Evolutionary conservation across 2,888 invertebrate genomes (phyloP).

Genomic region (Rotaria sp.): DNA sequence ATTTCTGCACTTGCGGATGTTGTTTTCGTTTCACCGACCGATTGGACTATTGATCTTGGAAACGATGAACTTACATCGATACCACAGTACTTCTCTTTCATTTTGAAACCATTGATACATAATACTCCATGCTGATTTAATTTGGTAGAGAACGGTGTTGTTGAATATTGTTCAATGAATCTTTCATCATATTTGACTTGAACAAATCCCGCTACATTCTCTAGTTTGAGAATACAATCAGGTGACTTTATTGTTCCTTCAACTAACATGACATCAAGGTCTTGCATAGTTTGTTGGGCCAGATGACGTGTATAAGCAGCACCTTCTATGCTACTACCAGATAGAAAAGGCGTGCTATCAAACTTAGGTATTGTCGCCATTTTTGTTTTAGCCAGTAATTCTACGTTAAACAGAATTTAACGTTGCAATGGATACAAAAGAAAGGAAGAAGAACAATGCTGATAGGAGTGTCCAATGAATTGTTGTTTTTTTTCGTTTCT

Average conservation of each 20-base stretch:
- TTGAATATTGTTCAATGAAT: background rate
- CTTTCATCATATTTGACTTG: background rate
- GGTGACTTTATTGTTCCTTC: background rate
- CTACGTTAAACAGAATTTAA: too few relatives aligned
- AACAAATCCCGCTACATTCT: background rate
- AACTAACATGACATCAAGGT: background rate
- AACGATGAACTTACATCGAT: background rate
- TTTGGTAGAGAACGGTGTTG: background rate
- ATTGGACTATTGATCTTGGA: background rate
- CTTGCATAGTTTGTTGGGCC: background rate
- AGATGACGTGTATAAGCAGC: background rate
- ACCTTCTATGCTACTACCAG: background rate
- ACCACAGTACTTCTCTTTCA: background rate
- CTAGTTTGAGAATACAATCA: background rate
- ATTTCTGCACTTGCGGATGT: background rate
- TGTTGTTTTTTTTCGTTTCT: too few relatives aligned
- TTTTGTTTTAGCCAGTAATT: too few relatives aligned
- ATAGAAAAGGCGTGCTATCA: background rate
- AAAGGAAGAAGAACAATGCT: too few relatives aligned
- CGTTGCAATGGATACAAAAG: too few relatives aligned
- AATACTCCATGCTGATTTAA: background rate
- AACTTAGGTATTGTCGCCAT: background rate
- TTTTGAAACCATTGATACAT: background rate
- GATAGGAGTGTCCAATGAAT: too few relatives aligned
- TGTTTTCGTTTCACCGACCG: background rate